Evolutionary conservation across 2,797 vertebrate genomes (phyloP), one percentile per base, ranked within the genome.

Genomic region (Tamandua tetradactyla): DNA sequence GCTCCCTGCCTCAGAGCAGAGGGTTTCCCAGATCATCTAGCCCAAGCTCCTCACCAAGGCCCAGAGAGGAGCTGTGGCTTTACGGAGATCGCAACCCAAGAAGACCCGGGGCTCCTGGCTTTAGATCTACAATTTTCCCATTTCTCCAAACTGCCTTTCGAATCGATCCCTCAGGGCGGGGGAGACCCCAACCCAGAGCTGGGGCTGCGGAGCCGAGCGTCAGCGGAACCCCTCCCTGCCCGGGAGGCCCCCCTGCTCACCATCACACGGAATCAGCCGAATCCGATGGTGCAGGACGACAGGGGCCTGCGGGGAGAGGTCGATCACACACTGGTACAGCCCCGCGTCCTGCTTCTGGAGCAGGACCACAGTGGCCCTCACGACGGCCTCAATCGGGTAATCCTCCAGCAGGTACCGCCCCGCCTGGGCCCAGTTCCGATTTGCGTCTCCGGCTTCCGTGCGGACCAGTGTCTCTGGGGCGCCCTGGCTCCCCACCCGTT

Each of bases 391-490:
- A 0, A 0, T 37, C 85, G 92, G 81, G 5, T 52, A 4, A 57
- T 94, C 94, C 22, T 92, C 68, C 61, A 96, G 61, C 23, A 87
- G 17, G n/a, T 76, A 92, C 44, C 72, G 35, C 37, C 81, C 42
- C 1, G 9, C n/a, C 57, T n/a, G 55, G 42, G 72, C 85, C 32
- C 0, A 0, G 25, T 76, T 92, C 7, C 30, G 2, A 9, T 62
- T 23, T 10, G 0, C 1, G 4, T 78, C 68, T 55, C 61, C 76
- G 2, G 47, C 92, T 11, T 30, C 49, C 0, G 8, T 92, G 71
- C 4, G 1, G 37, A 47, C 68, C 55, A 90, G 85, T 14, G 85
- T 90, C 85, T 89, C 76, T 2, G 22, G 55, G 15, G 1, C 4
- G 10, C 55, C 59, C 13, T 8, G 20, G 72, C 81, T 57, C 25